These are phyloP conservation scores for Cyclophora albipunctata DNA, from an alignment of 2,888 invertebrate genomes.

Conservation along the genomic window DNA sequence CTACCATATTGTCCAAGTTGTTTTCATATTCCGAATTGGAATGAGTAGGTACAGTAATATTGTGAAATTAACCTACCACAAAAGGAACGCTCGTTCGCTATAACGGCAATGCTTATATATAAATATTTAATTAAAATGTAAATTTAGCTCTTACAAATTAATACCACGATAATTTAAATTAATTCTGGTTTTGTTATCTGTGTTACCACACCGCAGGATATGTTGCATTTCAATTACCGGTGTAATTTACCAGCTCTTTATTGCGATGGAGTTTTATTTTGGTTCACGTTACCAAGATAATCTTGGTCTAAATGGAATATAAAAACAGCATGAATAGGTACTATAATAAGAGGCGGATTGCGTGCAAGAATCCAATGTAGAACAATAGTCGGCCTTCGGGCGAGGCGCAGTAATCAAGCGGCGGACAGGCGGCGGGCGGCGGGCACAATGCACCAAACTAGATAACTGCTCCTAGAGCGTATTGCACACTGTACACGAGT, in stretches of 20 bases:
- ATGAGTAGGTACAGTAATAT: too few relatives aligned
- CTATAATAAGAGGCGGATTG: conserved; percentile 42
- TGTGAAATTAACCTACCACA: too few relatives aligned
- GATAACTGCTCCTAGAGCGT: conserved; percentile 10
- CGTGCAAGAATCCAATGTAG: conserved; percentile 62
- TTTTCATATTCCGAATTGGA: background rate
- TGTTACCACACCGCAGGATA: background rate
- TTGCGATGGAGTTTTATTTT: too few relatives aligned
- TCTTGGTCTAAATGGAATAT: conserved; percentile 20
- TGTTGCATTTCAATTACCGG: background rate
- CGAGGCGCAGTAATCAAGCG: conserved; percentile 58
- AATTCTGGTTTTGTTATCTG: too few relatives aligned
- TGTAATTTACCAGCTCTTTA: too few relatives aligned
- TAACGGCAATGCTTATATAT: too few relatives aligned
- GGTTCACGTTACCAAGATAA: background rate
- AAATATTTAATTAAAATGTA: too few relatives aligned
- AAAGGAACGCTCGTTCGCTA: too few relatives aligned
- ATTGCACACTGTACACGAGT: background rate
- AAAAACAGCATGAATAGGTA: conserved; percentile 25
- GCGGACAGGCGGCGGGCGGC: conserved; percentile 25
- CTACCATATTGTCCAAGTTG: conserved; percentile 2
- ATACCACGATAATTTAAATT: too few relatives aligned
- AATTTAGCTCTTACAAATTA: too few relatives aligned
- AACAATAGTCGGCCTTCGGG: conserved; percentile 67
- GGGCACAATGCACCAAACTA: conserved; percentile 34